phyloP scores from a whole-genome alignment of 2,888 invertebrate genomes.

The Heliconius ethilla region DNA sequence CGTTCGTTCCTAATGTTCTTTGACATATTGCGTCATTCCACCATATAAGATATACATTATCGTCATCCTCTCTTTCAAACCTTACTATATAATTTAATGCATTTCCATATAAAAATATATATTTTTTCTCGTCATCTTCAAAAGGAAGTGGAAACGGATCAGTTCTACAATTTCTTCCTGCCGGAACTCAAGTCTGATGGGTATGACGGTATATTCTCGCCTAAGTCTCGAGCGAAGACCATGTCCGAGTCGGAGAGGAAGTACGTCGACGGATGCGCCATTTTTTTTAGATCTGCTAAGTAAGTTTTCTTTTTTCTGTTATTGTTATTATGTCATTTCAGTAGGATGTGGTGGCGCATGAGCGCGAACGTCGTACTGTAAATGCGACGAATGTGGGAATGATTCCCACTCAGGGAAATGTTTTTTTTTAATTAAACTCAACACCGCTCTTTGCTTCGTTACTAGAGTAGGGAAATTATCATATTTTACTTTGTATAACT shows the following conservation, averaged over 20 bases:
- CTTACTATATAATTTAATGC: slow-evolving; percentile 5
- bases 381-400: neutral
- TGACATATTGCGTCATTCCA: neutral
- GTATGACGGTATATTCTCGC: slow-evolving; percentile 97
- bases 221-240: slow-evolving; percentile 98
- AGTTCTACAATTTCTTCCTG: slow-evolving; percentile 97
- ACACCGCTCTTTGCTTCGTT: too few species aligned
- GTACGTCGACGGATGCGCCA: slow-evolving; percentile 99
- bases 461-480: too few species aligned
- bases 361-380: neutral
- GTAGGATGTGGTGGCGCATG: neutral
- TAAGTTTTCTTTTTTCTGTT: slow-evolving; percentile 71
- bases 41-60: neutral
- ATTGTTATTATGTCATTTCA: neutral
- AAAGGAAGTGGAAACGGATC: slow-evolving; percentile 99
- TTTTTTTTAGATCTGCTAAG: slow-evolving; percentile 97
- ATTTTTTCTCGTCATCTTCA: slow-evolving; percentile 14
- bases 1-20: neutral
- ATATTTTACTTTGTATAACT: too few species aligned
- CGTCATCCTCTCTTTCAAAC: slow-evolving; percentile 1
- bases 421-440: too few species aligned
- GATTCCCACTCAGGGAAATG: neutral
- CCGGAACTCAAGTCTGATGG: slow-evolving; percentile 96
- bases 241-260: slow-evolving; percentile 98
- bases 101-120: neutral